Conservation (phyloP, 2,888 invertebrate species). For the Emmelina monodactyla region DNA sequence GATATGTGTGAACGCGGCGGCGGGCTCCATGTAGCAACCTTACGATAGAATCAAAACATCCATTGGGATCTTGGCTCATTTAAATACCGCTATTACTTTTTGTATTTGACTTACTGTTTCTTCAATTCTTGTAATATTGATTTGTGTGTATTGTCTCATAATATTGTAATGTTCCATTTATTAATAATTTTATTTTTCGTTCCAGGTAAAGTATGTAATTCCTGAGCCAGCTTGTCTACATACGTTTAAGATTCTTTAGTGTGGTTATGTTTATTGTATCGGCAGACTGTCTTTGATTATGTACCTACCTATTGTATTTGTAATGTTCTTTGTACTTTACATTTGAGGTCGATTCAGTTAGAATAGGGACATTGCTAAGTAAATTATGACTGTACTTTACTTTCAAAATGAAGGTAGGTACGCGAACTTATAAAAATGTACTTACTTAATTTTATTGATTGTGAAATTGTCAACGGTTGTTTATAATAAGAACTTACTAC, state of each 20-base stretch:
- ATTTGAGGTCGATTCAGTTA: too few species aligned
- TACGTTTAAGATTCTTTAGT: too few species aligned
- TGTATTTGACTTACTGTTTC: conserved; percentile 33
- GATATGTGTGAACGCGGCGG: conserved; percentile 59
- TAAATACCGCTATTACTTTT: conserved; percentile 56
- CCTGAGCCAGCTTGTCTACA: too few species aligned
- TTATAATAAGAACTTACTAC: conserved; percentile 30
- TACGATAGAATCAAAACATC: conserved; percentile 51
- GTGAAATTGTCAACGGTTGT: conserved; percentile 14
- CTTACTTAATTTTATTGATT: neutral
- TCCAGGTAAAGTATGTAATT: conserved; percentile 56
- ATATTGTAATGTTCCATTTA: conserved; percentile 11
- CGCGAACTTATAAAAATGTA: too few species aligned
- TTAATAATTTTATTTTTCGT: conserved; percentile 25
- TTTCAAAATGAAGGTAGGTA: too few species aligned
- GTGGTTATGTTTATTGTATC: too few species aligned
- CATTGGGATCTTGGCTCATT: conserved; percentile 57
- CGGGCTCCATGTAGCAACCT: conserved; percentile 43
- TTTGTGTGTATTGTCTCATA: conserved; percentile 15
- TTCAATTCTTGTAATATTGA: conserved; percentile 9
- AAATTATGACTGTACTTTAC: conserved; percentile 19
- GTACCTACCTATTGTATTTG: too few species aligned
- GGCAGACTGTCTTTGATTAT: too few species aligned
- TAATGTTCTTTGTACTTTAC: too few species aligned
- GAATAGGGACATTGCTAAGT: too few species aligned